Base-by-base conservation (phyloP, 2,797 vertebrate species). In the Alca torda region DNA sequence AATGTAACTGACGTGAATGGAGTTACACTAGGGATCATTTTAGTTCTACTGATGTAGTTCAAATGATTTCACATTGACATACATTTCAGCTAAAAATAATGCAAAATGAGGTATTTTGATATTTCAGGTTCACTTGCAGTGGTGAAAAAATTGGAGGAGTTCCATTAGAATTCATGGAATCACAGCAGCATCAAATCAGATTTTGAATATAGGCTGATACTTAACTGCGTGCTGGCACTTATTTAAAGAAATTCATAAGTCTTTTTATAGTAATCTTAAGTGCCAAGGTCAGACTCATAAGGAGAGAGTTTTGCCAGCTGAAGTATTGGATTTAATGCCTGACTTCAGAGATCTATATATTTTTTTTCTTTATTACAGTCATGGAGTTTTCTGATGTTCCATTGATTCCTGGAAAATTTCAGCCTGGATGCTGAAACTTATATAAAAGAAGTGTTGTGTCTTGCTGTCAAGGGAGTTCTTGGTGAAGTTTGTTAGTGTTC, bases 31-130 rank as follows among this genome's bases (percentile, higher is more conserved):
- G 92, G 77, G 61, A 90, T 83, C 43, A 6, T 78, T 96, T 95
- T 92, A 67, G 74, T 84, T 50, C 90, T 87, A 53, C 48, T 94
- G 83, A 87, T 82, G 60, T 87, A 87, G 95, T 80, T 94, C 84
- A 95, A 43, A 89, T 73, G 30, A 73, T 92, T 93, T 89, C 86
- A 67, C 87, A 76, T 70, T 96, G 92, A 96, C 92, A 92, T 73
- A 95, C 48, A 92, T 95, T 97, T 93, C 81, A 85, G 69, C 95
- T 96, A 92, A 96, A 97, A 96, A 94, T 91, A 96, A 88, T 85
- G 92, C 59, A 79, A 92, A 96, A 93, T 31, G 51, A 93, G 87
- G 45, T 78, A 90, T 82, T 83, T 69, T 89, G 68, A 64, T 84
- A 88, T 74, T 93, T 95, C 74, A 84, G 63, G 67, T 93, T 95